Base-by-base conservation (phyloP, 2,113 vertebrate genomes). In the Strix uralensis region DNA sequence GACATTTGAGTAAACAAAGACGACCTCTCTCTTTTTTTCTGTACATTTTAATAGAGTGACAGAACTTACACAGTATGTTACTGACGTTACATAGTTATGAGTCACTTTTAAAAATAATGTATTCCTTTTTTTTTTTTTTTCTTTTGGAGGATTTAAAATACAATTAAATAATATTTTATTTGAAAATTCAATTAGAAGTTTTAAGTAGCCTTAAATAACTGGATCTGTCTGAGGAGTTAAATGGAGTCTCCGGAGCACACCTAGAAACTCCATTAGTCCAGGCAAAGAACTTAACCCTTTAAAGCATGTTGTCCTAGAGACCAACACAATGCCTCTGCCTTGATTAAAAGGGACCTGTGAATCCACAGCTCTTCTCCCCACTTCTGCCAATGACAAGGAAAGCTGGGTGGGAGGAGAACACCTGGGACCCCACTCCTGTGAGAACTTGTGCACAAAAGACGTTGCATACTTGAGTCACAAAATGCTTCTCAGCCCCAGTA, bases 1-100 rank as follows among this genome's bases (percentile, higher is more conserved):
- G 75, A 85, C 38, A 82, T 92, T 74, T 81, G n/a, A 80, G 66
- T 46, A 84, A 62, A 70, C 46, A 91, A 46, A 63, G 58, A 75
- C 32, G 23, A 74, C 30, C 71, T 58, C 38, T 84, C 25, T 49
- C 23, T 66, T 86, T 86, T 75, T 78, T 25, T 44, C 22, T 42
- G 9, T 49, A 10, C 44, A 59, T 69, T 59, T 79, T 44, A 75
- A 40, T 14, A 79, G 15, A 49, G 26, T 25, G 52, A 42, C 38
- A 74, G 79, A 65, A 61, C 29, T 55, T 58, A 26, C 15, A 54
- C 26, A 34, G 7, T 52, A 54, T 55, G 36, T 42, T 85, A 65
- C 38, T 62, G 34, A 25, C 55, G 18, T 47, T 44, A 63, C 42
- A 75, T 8, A 38, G 27, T 30, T 77, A 46, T 25, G 26, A 81